A percentile compares a stretch with the other conserved stretches of the same genome.
phyloP scores from a whole-genome alignment of 2,888 invertebrate species.

The Drosophila monieri region DNA sequence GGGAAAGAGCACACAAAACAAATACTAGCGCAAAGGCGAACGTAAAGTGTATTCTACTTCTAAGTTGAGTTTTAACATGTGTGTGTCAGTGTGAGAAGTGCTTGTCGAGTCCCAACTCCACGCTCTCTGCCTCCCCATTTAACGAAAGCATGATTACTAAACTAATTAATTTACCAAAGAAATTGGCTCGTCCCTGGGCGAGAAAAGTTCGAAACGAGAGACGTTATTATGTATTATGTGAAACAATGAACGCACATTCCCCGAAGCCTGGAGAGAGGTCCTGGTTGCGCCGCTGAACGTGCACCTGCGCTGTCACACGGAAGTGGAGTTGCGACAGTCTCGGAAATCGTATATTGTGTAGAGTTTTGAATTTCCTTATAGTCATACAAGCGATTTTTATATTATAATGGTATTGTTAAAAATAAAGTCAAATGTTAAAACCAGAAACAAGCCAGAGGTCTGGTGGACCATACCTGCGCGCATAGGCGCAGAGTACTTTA shows the following conservation, averaged over 20 bases:
- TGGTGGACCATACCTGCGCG: conserved; percentile 38
- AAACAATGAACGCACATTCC: conserved; percentile 64
- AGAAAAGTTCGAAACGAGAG: conserved; percentile 33
- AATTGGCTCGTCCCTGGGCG: conserved; percentile 39
- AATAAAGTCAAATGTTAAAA: conserved; percentile 66
- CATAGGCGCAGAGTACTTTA: conserved; percentile 42
- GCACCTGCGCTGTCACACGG: neutral
- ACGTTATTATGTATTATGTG: conserved; percentile 22
- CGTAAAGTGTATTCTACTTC: conserved; percentile 67
- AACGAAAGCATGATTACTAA: conserved; percentile 40
- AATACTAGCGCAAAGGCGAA: conserved; percentile 49
- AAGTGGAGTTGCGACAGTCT: conserved; percentile 63
- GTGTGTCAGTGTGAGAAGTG: conserved; percentile 47
- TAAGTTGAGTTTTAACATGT: conserved; percentile 59
- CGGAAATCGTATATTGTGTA: conserved; percentile 56
- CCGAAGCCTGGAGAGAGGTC: conserved; percentile 21
- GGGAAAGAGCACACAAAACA: conserved; percentile 34
- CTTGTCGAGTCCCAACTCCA: conserved; percentile 38
- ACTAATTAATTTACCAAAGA: conserved; percentile 71
- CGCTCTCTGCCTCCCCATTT: conserved; percentile 15
- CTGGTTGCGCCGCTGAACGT: conserved; percentile 28
- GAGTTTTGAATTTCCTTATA: conserved; percentile 77
- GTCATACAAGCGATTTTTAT: conserved; percentile 64
- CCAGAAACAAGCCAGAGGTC: neutral
- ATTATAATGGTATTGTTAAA: conserved; percentile 69